Conservation (phyloP, 2,113 vertebrate species). For the Austrofundulus limnaeus region DNA sequence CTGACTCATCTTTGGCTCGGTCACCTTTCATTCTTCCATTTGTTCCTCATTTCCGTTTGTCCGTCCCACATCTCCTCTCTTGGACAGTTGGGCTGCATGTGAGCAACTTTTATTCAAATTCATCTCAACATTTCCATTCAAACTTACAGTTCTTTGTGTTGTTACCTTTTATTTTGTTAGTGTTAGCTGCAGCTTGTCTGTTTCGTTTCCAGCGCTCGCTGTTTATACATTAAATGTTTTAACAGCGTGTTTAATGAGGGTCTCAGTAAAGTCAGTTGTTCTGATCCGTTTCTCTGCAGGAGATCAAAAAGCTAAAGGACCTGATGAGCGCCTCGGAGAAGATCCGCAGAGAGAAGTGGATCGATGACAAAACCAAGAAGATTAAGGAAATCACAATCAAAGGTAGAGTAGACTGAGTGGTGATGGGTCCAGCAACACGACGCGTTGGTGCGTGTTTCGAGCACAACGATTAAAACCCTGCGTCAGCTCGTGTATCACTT, state of each 20-base stretch:
- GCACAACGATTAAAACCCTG: too few relatives aligned
- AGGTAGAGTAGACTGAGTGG: conserved; percentile 79
- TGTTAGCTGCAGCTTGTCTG: not conserved
- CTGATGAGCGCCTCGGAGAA: conserved; percentile 91
- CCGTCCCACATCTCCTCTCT: conserved; percentile 25
- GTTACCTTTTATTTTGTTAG: not conserved
- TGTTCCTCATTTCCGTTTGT: conserved; percentile 15
- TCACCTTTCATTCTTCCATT: conserved; percentile 17
- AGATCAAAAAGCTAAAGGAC: conserved; percentile 94
- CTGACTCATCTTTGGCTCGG: not conserved
- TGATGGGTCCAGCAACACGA: too few relatives aligned
- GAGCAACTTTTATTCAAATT: conserved; percentile 42
- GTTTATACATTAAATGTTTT: not conserved
- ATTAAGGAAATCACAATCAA: conserved; percentile 96
- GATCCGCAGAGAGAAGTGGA: conserved; percentile 92
- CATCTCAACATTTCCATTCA: not conserved
- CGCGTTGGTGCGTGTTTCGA: too few relatives aligned
- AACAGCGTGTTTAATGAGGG: not conserved
- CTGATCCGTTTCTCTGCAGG: conserved; percentile 66
- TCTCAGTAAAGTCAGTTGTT: not conserved
- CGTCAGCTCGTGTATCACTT: too few relatives aligned
- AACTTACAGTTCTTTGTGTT: not conserved
- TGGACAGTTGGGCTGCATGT: conserved; percentile 58
- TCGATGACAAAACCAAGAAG: conserved; percentile 93
- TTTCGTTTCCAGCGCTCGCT: not conserved